These are phyloP conservation scores for Acanthopleura granulata DNA, from an alignment of 2,888 invertebrate species.

Conservation along the genomic window DNA sequence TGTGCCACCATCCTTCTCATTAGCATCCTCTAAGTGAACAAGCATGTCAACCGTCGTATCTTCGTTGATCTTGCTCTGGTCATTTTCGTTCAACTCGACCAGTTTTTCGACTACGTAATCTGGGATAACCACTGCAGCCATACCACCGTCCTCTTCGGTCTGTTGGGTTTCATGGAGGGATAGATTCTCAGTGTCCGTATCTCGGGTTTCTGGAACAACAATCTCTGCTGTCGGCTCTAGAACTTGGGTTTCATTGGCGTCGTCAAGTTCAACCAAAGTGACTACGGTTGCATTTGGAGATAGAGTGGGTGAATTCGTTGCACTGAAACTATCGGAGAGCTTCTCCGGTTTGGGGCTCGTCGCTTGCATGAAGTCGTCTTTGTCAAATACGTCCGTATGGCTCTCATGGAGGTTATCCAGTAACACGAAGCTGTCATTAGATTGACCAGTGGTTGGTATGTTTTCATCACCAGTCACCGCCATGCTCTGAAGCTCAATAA, in stretches of 20 bases:
- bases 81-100: constrained; percentile 13
- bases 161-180: background rate
- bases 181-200: background rate
- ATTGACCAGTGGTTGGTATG: background rate
- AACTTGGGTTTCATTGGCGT: background rate
- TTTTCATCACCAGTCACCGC: background rate
- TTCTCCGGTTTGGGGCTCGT: background rate
- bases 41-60: background rate
- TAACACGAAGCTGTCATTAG: background rate
- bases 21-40: background rate
- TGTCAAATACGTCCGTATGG: background rate
- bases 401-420: background rate
- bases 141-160: too few species aligned
- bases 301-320: background rate
- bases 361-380: background rate
- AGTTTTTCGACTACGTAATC: constrained; percentile 19
- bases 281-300: background rate
- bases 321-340: background rate
- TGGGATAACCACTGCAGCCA: background rate
- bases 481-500: background rate
- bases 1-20: background rate
- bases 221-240: background rate
- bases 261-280: background rate
- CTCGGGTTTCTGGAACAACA: too few species aligned
- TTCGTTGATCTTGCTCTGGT: background rate